Base-by-base conservation (phyloP, 1,140 invertebrate species). In the Aphis gossypii region DNA sequence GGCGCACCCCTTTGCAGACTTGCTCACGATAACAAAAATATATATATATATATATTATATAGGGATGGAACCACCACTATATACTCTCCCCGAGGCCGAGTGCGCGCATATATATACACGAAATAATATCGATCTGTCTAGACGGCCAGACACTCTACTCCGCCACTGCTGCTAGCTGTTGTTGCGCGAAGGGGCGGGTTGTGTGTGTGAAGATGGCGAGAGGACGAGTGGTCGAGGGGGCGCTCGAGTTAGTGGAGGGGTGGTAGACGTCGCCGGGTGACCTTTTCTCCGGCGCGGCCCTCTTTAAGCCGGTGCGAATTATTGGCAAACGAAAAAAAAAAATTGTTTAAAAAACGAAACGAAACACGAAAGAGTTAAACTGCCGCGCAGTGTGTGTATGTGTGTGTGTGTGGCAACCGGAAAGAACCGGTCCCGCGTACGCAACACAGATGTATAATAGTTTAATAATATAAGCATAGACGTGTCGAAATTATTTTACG, bases 91-190 rank as follows among this genome's bases (percentile, higher is more conserved):
- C 82, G 82, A 92, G 90, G 92, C 82, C 21, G n/a, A 23, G 76
- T 23, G 48, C 25, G 46, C 82, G 23, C n/a, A 23, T 83, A 83
- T 83, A 38, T 44, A n/a, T 46, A n/a, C n/a, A 76, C 35, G 60
- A 84, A 93, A 51, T 83, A 86, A 93, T 93, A 93, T 93, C 76
- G 92, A 93, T 93, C 92, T 56, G 92, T 93, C 92, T 93, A 93
- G 92, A 93, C 92, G 48, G 46, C 82, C 92, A 93, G 92, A 93
- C 60, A 76, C 30, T 76, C 44, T 83, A 41, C 76, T 14, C 90
- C 14, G n/a, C 87, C 38, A 6, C 76, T 46, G 11, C 46, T 54
- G 82, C 91, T 76, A 11, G 82, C 30, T 93, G 92, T 23, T 83
- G 44, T 83, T n/a, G 44, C 25, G 35, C 35, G 84, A 86, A 44